These are phyloP conservation scores for Gymnocephalus cernua DNA, from an alignment of 2,113 vertebrate genomes.

Conservation along the genomic window DNA sequence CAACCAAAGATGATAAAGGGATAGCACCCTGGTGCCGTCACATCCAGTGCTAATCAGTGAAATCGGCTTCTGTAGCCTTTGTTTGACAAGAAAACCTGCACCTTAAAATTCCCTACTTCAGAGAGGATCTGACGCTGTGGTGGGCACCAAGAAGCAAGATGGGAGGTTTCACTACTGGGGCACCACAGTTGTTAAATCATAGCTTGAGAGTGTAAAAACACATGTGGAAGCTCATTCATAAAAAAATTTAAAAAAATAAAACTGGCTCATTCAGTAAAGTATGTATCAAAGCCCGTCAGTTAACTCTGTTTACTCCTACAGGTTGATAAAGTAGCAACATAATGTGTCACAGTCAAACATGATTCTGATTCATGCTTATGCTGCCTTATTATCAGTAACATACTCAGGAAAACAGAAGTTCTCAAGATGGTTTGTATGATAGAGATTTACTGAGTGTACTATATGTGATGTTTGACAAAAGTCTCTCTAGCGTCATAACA, in stretches of 20 bases:
- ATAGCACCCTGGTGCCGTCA: background rate
- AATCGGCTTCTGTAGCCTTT: background rate
- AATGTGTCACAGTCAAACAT: background rate
- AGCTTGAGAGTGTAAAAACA: background rate
- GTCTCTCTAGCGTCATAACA: background rate
- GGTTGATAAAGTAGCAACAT: background rate
- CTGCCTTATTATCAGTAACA: background rate
- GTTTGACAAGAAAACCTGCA: background rate
- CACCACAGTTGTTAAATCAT: background rate
- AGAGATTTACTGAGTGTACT: background rate
- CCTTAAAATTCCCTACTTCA: background rate
- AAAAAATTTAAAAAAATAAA: background rate
- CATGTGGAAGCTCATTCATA: slow-evolving; percentile 4
- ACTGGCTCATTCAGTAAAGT: background rate
- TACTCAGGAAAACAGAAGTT: background rate
- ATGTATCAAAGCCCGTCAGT: background rate
- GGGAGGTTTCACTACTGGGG: background rate
- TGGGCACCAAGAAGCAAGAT: background rate
- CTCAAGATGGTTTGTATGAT: slow-evolving; percentile 5
- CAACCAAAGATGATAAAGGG: background rate
- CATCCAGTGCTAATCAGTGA: background rate
- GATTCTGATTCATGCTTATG: background rate
- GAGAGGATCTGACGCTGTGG: background rate
- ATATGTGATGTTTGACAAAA: background rate
- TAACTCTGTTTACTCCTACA: background rate